Conservation (phyloP, 2,797 vertebrate species). For the Neostethus bicornis region DNA sequence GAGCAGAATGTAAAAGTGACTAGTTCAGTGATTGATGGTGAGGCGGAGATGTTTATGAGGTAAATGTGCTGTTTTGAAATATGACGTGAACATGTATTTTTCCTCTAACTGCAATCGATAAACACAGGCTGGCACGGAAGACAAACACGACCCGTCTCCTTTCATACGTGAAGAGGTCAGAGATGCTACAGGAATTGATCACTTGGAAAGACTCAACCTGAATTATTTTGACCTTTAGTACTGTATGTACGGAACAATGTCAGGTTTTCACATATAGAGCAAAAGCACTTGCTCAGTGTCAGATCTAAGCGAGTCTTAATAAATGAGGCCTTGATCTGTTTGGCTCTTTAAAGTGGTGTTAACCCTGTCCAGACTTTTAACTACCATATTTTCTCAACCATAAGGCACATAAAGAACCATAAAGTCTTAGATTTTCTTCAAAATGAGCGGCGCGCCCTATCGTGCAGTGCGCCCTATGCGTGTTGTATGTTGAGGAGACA, state of each 20-base stretch:
- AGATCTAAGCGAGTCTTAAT: too few species aligned
- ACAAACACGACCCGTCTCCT: conserved; percentile 9
- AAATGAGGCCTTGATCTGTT: too few species aligned
- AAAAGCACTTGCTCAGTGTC: too few species aligned
- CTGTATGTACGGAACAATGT: conserved; percentile 20
- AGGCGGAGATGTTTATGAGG: conserved; percentile 52
- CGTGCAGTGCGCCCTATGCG: too few species aligned
- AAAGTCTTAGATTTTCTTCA: too few species aligned
- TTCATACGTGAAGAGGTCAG: conserved; percentile 34
- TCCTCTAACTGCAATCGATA: conserved; percentile 36
- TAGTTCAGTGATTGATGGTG: conserved; percentile 42
- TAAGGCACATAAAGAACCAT: too few species aligned
- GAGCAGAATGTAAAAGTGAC: conserved; percentile 50
- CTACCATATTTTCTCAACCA: too few species aligned
- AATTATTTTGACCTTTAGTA: conserved; percentile 14
- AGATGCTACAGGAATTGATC: conserved; percentile 35
- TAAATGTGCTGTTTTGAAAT: conserved; percentile 42
- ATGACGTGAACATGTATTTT: conserved; percentile 34
- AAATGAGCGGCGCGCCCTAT: too few species aligned
- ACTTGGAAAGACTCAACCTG: conserved; percentile 37
- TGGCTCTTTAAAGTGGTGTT: too few species aligned
- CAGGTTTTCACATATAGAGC: conserved; percentile 41
- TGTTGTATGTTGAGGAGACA: too few species aligned
- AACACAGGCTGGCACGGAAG: conserved; percentile 25
- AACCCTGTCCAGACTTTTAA: too few species aligned